A percentile compares a stretch with the other conserved stretches of the same genome.
Conservation (phyloP, 2,888 invertebrate species). For the Torymus texanus region DNA sequence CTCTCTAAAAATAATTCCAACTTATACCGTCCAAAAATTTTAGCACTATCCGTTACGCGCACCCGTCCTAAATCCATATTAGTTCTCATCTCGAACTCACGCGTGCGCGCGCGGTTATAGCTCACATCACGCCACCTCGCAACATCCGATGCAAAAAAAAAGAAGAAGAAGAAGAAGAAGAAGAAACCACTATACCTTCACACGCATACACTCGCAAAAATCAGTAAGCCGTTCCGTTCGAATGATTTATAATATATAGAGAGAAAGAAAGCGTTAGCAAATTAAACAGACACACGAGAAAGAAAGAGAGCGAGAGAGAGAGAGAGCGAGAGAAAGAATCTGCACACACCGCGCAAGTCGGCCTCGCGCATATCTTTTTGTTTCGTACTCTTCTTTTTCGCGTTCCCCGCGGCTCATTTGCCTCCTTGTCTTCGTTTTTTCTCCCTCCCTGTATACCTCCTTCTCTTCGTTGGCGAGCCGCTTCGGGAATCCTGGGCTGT, state of each 20-base stretch:
- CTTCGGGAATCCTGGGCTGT: slow-evolving; percentile 11
- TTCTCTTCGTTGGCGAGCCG: not conserved
- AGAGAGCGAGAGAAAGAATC: slow-evolving; percentile 9
- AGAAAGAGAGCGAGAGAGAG: not conserved
- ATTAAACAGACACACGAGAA: not conserved
- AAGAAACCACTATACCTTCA: not conserved
- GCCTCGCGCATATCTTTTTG: not conserved
- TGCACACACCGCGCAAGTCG: not conserved
- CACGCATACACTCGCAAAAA: not conserved
- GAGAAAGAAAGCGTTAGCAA: not conserved
- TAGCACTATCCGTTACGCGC: too few relatives aligned
- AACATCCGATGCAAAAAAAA: too few relatives aligned
- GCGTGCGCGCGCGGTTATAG: too few relatives aligned
- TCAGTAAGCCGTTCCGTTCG: not conserved
- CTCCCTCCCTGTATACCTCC: not conserved
- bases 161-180: too few relatives aligned
- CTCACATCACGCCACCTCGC: too few relatives aligned
- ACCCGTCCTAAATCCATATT: too few relatives aligned
- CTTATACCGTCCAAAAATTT: not conserved
- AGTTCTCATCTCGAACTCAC: not conserved
- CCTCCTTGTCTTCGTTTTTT: not conserved
- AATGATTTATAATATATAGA: not conserved
- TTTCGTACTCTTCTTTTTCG: not conserved
- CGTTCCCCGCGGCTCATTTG: not conserved
- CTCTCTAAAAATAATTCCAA: too few relatives aligned